Evolutionary conservation across 2,888 invertebrate species (phyloP), one percentile per base, ranked within the genome.

Genomic region (Zonitis immaculata): DNA sequence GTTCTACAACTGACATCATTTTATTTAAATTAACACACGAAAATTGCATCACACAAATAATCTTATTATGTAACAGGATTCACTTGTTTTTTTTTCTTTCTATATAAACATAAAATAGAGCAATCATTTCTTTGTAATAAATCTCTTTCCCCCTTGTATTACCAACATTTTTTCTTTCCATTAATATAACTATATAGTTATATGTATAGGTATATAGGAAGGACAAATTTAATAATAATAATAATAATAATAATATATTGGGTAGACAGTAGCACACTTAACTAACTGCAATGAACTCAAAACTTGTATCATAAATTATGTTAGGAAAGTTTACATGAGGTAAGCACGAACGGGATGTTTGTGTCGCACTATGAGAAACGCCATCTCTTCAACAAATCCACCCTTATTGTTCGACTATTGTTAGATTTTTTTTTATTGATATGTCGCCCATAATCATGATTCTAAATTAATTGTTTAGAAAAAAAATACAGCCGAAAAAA

Each of bases 21-120:
- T 52, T 56, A 52, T 56, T 56, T 56, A 56, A 56, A 56, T 56
- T 52, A 56, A 52, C 52, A 52, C 52, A 56, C 52, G 56, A 56
- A 56, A 56, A 56, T 56, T 52, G 56, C 56, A 56, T 47, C 30
- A 43, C 30, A n/a, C 26, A 20, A 39, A 26, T 5, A 26, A 26
- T 26, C 1, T 26, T 26, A 7, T 26, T 26, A 7, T 26, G n/a
- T 26, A 26, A 26, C 26, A 22, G 22, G 22, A 22, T 22, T 5
- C 5, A 22, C 3, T 22, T 22, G 22, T 22, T 5, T 3, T 22
- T 3, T 22, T 22, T 22, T 3, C 5, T 3, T 22, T 22, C 5
- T 4, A 22, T 5, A 22, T 4, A 22, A 22, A 22, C 3, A 22
- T 4, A 3, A 22, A 22, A 22, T 22, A 5, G 3, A 22, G 5